Evolutionary conservation across 2,797 vertebrate species (phyloP).

Genomic region (Gastrophryne carolinensis): DNA sequence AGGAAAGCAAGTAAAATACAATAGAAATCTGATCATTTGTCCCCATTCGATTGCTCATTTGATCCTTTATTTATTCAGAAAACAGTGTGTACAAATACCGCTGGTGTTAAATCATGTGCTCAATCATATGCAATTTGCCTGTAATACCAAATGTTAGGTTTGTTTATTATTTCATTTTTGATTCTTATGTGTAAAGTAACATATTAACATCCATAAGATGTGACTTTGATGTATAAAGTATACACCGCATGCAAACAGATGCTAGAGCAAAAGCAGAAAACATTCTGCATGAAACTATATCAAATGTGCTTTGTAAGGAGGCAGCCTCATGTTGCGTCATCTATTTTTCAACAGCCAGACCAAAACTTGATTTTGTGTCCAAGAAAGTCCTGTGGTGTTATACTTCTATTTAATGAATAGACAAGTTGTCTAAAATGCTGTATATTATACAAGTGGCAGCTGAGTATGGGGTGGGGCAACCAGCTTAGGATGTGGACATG

Average conservation of each 20-base stretch:
- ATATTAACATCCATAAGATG: too few relatives aligned
- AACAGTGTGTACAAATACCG: too few relatives aligned
- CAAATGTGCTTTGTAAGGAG: background rate
- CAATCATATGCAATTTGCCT: too few relatives aligned
- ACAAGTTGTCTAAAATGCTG: slow-evolving; percentile 20
- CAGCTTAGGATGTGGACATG: slow-evolving; percentile 9
- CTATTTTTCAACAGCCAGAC: slow-evolving; percentile 15
- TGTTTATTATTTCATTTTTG: too few relatives aligned
- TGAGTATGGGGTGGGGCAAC: background rate
- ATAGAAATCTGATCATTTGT: too few relatives aligned
- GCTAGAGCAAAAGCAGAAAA: background rate
- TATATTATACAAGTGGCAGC: background rate
- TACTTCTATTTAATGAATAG: slow-evolving; percentile 5
- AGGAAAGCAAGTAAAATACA: too few relatives aligned
- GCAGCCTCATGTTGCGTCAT: slow-evolving; percentile 14
- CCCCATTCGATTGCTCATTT: too few relatives aligned
- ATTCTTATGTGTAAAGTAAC: too few relatives aligned
- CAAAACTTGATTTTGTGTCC: slow-evolving; percentile 19
- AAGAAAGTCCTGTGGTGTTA: background rate
- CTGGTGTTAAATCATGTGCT: too few relatives aligned
- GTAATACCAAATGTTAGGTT: too few relatives aligned
- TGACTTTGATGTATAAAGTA: too few relatives aligned
- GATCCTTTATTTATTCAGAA: too few relatives aligned
- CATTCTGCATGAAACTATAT: background rate
- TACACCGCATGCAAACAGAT: background rate